Conservation (phyloP, 2,888 invertebrate genomes). For the Portevinia maculata region DNA sequence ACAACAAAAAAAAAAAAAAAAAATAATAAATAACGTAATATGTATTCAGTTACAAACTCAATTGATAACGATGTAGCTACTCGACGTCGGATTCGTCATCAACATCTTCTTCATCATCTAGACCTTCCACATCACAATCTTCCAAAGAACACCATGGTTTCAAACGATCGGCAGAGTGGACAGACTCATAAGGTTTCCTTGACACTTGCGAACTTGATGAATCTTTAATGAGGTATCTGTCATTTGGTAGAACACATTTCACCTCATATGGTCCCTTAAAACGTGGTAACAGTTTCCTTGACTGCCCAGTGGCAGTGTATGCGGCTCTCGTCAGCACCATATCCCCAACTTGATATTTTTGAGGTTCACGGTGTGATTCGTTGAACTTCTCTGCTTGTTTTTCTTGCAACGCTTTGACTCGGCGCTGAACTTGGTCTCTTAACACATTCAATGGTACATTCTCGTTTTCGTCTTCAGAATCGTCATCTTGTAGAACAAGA, state of each 20-base stretch:
- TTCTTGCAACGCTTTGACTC: background rate
- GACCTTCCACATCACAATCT: conserved; percentile 9
- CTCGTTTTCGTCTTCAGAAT: conserved; percentile 2
- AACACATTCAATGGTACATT: conserved; percentile 3
- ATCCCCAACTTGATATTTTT: conserved; percentile 24
- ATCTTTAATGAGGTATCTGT: too few relatives aligned
- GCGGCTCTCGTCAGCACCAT: background rate
- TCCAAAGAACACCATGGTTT: conserved; percentile 27
- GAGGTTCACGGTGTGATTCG: conserved; percentile 3
- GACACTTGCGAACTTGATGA: background rate
- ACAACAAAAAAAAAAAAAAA: too few relatives aligned
- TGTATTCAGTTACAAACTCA: too few relatives aligned
- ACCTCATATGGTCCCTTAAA: conserved; percentile 41
- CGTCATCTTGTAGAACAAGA: background rate
- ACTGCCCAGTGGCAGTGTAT: conserved; percentile 34
- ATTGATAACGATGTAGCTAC: too few relatives aligned
- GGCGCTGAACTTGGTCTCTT: conserved; percentile 10
- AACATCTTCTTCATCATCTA: conserved; percentile 6
- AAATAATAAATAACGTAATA: too few relatives aligned
- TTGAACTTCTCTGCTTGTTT: conserved; percentile 14
- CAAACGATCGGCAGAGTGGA: conserved; percentile 21
- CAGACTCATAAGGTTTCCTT: background rate
- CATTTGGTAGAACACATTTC: conserved; percentile 27
- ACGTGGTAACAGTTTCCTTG: conserved; percentile 32
- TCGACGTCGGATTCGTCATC: background rate